Evolutionary conservation across 2,888 invertebrate species (phyloP).

Genomic region (Meteorus colon): DNA sequence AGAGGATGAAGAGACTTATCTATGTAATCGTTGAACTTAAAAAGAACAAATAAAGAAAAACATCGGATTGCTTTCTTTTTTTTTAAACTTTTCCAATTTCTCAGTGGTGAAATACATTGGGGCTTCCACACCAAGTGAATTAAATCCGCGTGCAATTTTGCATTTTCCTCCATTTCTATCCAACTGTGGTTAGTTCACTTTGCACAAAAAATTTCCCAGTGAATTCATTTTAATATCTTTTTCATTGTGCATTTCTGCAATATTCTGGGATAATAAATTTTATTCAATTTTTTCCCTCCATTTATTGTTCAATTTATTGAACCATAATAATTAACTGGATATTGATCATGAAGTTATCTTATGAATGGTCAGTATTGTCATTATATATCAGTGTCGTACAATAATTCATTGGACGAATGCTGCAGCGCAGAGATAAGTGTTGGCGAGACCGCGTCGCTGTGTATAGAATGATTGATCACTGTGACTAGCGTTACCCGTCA

Average conservation of each 20-base stretch:
- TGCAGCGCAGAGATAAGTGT: constrained; percentile 46
- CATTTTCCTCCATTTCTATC: not conserved
- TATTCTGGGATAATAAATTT: not conserved
- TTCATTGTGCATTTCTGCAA: not conserved
- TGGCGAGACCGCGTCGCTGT: constrained; percentile 15
- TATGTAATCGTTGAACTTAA: not conserved
- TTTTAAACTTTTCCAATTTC: constrained; percentile 25
- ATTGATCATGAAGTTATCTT: not conserved
- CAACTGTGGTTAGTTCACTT: constrained; percentile 18
- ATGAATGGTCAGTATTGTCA: constrained; percentile 15
- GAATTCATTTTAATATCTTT: constrained; percentile 18
- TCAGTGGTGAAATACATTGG: not conserved
- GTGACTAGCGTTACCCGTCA: constrained; percentile 34
- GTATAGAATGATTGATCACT: constrained; percentile 47
- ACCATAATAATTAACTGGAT: not conserved
- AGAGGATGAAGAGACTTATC: not conserved
- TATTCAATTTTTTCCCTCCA: not conserved
- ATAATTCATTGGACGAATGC: constrained; percentile 48
- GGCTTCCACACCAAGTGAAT: not conserved
- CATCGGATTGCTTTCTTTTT: not conserved
- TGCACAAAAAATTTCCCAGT: not conserved
- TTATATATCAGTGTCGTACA: constrained; percentile 25
- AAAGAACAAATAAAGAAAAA: not conserved
- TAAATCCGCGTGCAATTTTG: constrained; percentile 8
- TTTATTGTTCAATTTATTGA: not conserved